A percentile compares a stretch with the other conserved stretches of the same genome.
These are phyloP conservation scores for Dexiosoma caninum DNA, from an alignment of 2,888 invertebrate genomes.

Conservation along the genomic window DNA sequence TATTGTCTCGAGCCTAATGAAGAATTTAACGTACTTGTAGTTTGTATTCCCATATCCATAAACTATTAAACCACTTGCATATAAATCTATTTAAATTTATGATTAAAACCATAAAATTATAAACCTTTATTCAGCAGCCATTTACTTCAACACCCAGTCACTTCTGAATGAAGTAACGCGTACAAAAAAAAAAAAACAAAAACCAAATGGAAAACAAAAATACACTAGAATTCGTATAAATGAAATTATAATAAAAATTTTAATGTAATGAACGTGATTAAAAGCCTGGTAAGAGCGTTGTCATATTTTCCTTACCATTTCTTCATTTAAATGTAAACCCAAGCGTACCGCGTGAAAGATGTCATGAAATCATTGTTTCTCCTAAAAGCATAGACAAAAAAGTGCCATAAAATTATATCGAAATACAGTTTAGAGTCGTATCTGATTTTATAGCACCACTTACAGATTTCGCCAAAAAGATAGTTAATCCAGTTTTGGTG, in stretches of 20 bases:
- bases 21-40: neutral
- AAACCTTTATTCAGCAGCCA: slow-evolving; percentile 45
- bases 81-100: slow-evolving; percentile 49
- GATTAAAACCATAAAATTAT: slow-evolving; percentile 52
- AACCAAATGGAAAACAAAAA: slow-evolving; percentile 3
- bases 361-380: slow-evolving; percentile 22
- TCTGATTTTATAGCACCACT: slow-evolving; percentile 63
- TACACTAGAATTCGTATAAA: slow-evolving; percentile 38
- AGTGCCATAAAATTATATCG: slow-evolving; percentile 57
- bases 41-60: neutral
- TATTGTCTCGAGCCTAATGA: neutral
- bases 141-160: slow-evolving; percentile 26
- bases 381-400: slow-evolving; percentile 1
- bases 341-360: neutral
- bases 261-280: slow-evolving; percentile 62
- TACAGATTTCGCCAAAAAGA: slow-evolving; percentile 64
- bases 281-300: slow-evolving; percentile 27
- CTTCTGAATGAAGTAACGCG: slow-evolving; percentile 9
- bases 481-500: slow-evolving; percentile 56
- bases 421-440: slow-evolving; percentile 44
- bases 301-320: neutral
- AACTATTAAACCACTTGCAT: slow-evolving; percentile 23
- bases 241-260: slow-evolving; percentile 49
- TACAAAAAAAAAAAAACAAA: slow-evolving; percentile 10
- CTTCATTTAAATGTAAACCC: slow-evolving; percentile 21